Percentiles rank a stretch among this genome's conserved stretches.
Evolutionary conservation across 2,113 vertebrate genomes (phyloP).

Genomic region (Nettapus auritus): DNA sequence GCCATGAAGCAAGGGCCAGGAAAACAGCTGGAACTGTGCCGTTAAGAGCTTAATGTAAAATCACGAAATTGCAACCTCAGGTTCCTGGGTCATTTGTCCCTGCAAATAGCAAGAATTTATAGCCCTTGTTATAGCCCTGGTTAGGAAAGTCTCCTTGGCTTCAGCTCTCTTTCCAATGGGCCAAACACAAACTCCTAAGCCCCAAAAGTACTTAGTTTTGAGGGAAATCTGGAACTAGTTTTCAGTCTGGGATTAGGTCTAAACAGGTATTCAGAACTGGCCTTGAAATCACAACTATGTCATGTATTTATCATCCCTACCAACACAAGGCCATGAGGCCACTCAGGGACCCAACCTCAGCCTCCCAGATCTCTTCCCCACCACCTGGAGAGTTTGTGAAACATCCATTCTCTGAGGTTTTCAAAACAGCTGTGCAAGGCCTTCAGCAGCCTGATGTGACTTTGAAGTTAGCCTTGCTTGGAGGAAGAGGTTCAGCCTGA

Average conservation of each 20-base stretch:
- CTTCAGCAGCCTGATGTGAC: background rate
- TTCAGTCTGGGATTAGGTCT: background rate
- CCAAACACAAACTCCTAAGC: conserved; percentile 8
- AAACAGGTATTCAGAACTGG: background rate
- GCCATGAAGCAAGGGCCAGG: conserved; percentile 52
- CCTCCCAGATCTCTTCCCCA: background rate
- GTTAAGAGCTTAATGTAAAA: conserved; percentile 43
- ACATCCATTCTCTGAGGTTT: background rate
- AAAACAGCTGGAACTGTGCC: conserved; percentile 51
- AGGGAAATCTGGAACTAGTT: conserved; percentile 13
- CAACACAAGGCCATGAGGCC: background rate
- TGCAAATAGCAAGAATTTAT: conserved; percentile 53
- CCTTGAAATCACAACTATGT: background rate
- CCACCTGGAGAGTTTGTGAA: background rate
- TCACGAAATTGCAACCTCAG: conserved; percentile 37
- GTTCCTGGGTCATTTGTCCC: conserved; percentile 51
- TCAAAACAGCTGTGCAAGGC: background rate
- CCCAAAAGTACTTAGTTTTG: background rate
- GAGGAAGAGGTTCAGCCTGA: background rate
- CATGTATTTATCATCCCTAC: background rate
- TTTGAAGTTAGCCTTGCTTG: background rate
- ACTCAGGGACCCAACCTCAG: background rate
- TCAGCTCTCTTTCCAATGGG: background rate
- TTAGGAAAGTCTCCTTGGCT: conserved; percentile 48
- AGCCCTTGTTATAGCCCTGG: conserved; percentile 11